Evolutionary conservation across 92 coral and sea anemone species (phyloP).

Genomic region (Meandrina meandrites): DNA sequence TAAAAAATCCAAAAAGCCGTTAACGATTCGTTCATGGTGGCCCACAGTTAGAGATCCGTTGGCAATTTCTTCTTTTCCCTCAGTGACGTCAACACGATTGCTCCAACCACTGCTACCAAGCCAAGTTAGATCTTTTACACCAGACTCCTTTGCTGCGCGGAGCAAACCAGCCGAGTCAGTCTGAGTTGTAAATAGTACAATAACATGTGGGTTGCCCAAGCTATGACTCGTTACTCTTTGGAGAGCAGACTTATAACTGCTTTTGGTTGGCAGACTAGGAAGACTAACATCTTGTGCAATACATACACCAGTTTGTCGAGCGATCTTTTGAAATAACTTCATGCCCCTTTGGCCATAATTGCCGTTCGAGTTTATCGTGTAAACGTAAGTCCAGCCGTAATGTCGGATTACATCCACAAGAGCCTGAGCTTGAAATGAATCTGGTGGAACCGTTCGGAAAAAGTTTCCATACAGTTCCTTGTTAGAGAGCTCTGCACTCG

Average conservation of each 20-base stretch:
- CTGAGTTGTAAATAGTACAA: conserved; percentile 80
- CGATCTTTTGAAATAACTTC: conserved; percentile 48
- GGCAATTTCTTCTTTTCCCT: conserved; percentile 65
- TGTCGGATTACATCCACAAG: conserved; percentile 71
- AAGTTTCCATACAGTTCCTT: conserved; percentile 84
- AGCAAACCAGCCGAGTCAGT: conserved; percentile 81
- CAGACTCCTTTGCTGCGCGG: conserved; percentile 65
- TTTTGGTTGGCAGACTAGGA: conserved; percentile 52
- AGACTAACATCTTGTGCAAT: conserved; percentile 56
- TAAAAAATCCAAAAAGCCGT: conserved; percentile 68
- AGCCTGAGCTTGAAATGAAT: conserved; percentile 88
- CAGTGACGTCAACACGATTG: conserved; percentile 83
- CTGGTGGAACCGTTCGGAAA: conserved; percentile 95
- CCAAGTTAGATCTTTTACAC: conserved; percentile 83
- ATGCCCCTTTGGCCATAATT: conserved; percentile 84
- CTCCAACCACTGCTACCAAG: conserved; percentile 96
- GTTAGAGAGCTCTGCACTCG: conserved; percentile 88
- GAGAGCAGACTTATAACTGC: conserved; percentile 40
- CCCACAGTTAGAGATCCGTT: conserved; percentile 88
- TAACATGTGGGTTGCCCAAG: conserved; percentile 42
- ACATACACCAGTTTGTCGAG: conserved; percentile 67
- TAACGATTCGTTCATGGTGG: conserved; percentile 71
- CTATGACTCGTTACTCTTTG: neutral
- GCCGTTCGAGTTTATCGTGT: conserved; percentile 77
- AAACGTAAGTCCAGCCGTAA: conserved; percentile 86